These are phyloP conservation scores for Rhodinocichla rosea DNA, from an alignment of 2,113 vertebrate species.

Conservation along the genomic window DNA sequence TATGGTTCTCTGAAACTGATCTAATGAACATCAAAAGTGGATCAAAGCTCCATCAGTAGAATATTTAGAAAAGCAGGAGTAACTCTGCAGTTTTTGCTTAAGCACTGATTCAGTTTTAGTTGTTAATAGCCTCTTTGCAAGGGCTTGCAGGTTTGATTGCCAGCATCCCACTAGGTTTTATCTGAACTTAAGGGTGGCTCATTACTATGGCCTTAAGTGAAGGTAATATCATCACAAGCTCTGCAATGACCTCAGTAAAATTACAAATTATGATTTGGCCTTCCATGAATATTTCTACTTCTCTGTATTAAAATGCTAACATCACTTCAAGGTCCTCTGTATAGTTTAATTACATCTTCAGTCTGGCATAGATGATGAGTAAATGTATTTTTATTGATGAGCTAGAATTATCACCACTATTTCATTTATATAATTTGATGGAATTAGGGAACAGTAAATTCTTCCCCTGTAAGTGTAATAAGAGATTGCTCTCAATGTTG, in stretches of 20 bases:
- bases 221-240: background rate
- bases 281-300: constrained; percentile 40
- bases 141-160: background rate
- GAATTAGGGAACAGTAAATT: background rate
- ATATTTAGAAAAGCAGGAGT: background rate
- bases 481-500: background rate
- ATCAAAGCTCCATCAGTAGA: background rate
- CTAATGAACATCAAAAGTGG: background rate
- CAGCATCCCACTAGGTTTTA: background rate
- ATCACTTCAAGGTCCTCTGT: constrained; percentile 40
- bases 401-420: background rate
- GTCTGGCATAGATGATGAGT: constrained; percentile 50
- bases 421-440: background rate
- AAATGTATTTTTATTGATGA: background rate
- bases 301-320: constrained; percentile 14
- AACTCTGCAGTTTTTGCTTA: background rate
- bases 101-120: background rate
- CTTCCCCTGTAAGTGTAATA: background rate
- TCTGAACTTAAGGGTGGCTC: background rate
- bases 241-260: background rate
- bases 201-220: background rate
- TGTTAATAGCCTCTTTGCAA: background rate
- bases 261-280: constrained; percentile 21
- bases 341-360: constrained; percentile 54
- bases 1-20: background rate